Conservation (phyloP, 1,140 invertebrate species). For the Brachionus paranguensis region DNA sequence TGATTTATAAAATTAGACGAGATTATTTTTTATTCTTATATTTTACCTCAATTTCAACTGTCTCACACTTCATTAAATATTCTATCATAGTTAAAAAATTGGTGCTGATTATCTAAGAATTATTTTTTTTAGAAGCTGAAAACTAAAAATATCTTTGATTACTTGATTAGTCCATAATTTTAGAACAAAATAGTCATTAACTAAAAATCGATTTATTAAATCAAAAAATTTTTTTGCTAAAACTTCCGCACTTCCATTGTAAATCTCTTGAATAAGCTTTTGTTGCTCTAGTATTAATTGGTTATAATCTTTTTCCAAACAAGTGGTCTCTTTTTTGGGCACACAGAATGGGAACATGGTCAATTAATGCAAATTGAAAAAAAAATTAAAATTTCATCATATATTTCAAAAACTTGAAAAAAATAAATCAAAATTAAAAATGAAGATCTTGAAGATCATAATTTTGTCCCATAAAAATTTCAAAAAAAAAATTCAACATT, state of each 20-base stretch:
- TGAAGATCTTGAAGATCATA: too few relatives aligned
- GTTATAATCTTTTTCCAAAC: not conserved
- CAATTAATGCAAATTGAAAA: not conserved
- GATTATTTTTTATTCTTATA: not conserved
- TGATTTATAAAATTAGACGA: not conserved
- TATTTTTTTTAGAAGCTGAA: not conserved
- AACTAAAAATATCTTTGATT: not conserved
- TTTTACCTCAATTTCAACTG: not conserved
- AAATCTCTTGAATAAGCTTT: not conserved
- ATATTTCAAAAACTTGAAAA: not conserved
- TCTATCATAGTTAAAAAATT: not conserved
- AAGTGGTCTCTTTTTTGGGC: not conserved
- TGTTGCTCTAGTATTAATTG: not conserved
- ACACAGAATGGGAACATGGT: not conserved
- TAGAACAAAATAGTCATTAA: not conserved
- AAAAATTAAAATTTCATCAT: not conserved
- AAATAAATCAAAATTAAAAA: not conserved
- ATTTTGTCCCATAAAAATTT: too few relatives aligned
- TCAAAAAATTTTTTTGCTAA: not conserved
- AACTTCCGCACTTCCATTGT: not conserved
- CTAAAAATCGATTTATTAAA: not conserved
- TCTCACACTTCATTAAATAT: not conserved
- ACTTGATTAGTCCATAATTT: not conserved
- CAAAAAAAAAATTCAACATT: too few relatives aligned
- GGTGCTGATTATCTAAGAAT: not conserved